Conservation (phyloP, 2,113 vertebrate species). For the Oenanthe oenanthe region DNA sequence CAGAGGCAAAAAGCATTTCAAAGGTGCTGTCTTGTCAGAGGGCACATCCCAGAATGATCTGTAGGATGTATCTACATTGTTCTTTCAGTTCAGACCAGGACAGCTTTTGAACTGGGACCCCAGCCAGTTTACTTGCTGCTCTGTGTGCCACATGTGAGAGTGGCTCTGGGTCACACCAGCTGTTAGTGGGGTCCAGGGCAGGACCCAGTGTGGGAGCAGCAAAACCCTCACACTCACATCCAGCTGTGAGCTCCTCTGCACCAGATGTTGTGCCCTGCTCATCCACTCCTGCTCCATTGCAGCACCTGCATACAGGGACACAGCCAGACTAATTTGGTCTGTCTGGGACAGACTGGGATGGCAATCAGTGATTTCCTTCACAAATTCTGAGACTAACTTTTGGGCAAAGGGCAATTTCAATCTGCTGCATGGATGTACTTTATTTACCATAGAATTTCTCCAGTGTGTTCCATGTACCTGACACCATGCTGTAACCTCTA, state of each 20-base stretch:
- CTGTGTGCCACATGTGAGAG: neutral
- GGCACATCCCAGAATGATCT: neutral
- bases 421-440: neutral
- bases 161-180: neutral
- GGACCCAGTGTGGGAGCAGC: accelerated
- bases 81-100: neutral
- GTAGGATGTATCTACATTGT: neutral
- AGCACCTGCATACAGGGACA: neutral
- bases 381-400: neutral
- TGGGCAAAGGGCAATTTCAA: neutral
- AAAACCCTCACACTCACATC: neutral
- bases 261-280: neutral
- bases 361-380: neutral
- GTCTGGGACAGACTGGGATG: neutral
- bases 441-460: neutral
- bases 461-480: neutral
- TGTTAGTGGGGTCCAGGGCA: neutral
- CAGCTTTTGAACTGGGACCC: neutral
- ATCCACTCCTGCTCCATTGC: accelerated
- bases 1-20: neutral
- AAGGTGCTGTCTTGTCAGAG: neutral
- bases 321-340: neutral
- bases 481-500: neutral
- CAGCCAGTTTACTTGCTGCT: neutral
- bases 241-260: neutral